Evolutionary conservation across 2,113 vertebrate species (phyloP), one percentile per base, ranked within the genome.

Genomic region (Brevimyrus niger): DNA sequence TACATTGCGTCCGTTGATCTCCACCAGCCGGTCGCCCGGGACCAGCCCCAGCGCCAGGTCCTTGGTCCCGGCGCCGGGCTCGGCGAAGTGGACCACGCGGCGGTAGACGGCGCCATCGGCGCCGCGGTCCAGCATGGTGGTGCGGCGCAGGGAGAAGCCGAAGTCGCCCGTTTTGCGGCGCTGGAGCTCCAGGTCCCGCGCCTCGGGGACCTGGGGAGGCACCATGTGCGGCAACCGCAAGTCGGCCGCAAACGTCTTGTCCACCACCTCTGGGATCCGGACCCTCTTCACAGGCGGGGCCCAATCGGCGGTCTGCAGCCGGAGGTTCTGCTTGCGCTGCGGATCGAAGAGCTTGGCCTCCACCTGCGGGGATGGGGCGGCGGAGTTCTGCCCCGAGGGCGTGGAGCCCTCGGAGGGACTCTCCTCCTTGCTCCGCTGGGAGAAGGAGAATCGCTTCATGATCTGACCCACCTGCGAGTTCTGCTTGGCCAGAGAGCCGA

Each of bases 161-260:
- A 99, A 99, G 92, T 99, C 98, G 0, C 98, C 98, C 0, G 98
- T 99, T 93, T 96, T 97, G 90, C 98, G 95, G 0, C 98, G 95
- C 89, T 98, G 98, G 51, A 99, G 94, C 93, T 97, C 96, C 90
- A 99, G 95, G 91, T 99, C 96, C 92, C 98, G 94, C 0, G 96
- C 95, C 1, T 94, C 90, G 0, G 97, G 96, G 4, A 96, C 91
- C 6, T 96, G 94, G 0, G 96, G 96, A 51, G 97, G 94, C 3
- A 96, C 95, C 50, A 99, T 93, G 0, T 89, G 65, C 0, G 98
- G 98, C 90, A 99, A 92, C 89, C 96, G 95, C 69, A 99, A 92
- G 87, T 99, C 97, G 0, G 94, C 96, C 0, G 96, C 95, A 90
- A 98, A 99, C 1, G 94, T 96, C 92, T 96, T 98, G 55, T 96